Evolutionary conservation across 1,140 invertebrate genomes (phyloP), one percentile per base, ranked within the genome.

Genomic region (Ptiloglossa arizonensis): DNA sequence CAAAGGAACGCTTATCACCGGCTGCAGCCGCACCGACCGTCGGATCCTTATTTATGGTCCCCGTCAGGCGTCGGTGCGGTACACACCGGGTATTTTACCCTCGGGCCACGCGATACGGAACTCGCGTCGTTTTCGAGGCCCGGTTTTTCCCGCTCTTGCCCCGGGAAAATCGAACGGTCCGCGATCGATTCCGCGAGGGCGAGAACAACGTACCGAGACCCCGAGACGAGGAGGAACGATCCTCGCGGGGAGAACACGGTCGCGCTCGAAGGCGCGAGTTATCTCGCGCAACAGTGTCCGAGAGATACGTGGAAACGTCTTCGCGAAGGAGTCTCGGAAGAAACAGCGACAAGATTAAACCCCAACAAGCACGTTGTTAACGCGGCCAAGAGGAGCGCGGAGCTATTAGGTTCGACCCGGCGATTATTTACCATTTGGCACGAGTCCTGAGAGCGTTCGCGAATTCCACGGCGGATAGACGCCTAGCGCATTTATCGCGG

Each of bases 31-130:
- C 86, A 87, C 87, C 89, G 88, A 91, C 90, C 91, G 89, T 90
- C 91, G 91, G 90, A 92, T 92, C 90, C 87, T 92, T 89, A 92
- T 93, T 92, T 92, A 93, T 89, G 87, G 82, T 83, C 86, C 82
- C 87, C 87, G 89, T 91, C 88, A 91, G 86, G 86, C 85, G 71
- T 81, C 85, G 86, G 83, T 82, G 80, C 78, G 74, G 83, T 76
- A 76, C 79, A 85, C 79, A 85, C 81, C 85, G 88, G 85, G 87
- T 88, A 91, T 90, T 91, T 90, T 86, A 88, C 83, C 79, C 83
- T 64, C 79, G 82, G 79, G 77, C 85, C 84, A 64, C 70, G 41
- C 80, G 62, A 78, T 75, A 80, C 44, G 68, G 22, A 86, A 80
- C 81, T 86, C 87, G 81, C 87, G 87, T 90, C 87, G 88, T 87